These are phyloP conservation scores for Carassius auratus DNA, from an alignment of 2,113 vertebrate genomes.

Conservation along the genomic window DNA sequence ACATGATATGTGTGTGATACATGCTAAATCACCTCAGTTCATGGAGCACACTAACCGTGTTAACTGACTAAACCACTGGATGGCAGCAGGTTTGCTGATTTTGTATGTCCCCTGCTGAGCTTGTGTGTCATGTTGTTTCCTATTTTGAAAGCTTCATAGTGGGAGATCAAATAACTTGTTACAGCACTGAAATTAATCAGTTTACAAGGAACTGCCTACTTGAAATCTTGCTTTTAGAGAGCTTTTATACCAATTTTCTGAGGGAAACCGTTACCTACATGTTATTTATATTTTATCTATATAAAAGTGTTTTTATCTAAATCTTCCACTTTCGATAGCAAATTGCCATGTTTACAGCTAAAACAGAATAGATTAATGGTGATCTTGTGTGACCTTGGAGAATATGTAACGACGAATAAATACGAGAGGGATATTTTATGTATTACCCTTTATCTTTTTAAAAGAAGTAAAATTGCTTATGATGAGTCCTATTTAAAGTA, in stretches of 20 bases:
- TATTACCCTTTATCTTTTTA: constrained; percentile 37
- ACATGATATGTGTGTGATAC: constrained; percentile 9
- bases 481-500: constrained; percentile 56
- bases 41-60: background rate
- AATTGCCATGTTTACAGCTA: background rate
- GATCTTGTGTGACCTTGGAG: background rate
- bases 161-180: background rate
- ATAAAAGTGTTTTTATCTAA: background rate
- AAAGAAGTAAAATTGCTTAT: constrained; percentile 49
- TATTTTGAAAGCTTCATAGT: background rate
- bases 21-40: constrained; percentile 1
- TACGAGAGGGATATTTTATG: background rate
- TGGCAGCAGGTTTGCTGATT: constrained; percentile 32
- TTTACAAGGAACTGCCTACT: background rate
- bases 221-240: background rate
- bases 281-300: background rate
- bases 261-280: background rate
- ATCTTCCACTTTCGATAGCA: background rate
- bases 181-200: background rate
- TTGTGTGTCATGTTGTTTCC: background rate
- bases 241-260: background rate
- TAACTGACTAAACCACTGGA: constrained; percentile 35
- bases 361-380: background rate
- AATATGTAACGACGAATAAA: background rate
- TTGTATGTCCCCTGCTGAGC: background rate